Evolutionary conservation across 1,140 invertebrate genomes (phyloP).

Genomic region (Drosophila nigrodunni): DNA sequence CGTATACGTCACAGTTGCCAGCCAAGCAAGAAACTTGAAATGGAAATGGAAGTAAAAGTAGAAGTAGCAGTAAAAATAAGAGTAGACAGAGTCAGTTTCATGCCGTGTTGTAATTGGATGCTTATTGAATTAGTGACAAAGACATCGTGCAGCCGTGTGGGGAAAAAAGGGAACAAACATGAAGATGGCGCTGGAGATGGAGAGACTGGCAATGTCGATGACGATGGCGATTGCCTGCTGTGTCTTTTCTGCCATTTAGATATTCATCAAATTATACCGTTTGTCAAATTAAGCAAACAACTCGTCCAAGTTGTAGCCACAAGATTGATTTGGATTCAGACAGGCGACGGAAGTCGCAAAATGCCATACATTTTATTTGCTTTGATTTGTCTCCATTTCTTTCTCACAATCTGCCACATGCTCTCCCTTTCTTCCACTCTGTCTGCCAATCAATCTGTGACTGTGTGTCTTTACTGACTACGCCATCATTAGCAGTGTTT

Average conservation of each 20-base stretch:
- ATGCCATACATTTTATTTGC: slow-evolving; percentile 53
- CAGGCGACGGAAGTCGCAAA: slow-evolving; percentile 35
- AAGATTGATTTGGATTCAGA: slow-evolving; percentile 75
- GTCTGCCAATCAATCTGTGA: slow-evolving; percentile 26
- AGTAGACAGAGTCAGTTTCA: slow-evolving; percentile 24
- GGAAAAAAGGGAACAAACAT: not conserved
- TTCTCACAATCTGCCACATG: slow-evolving; percentile 18
- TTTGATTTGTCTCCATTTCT: slow-evolving; percentile 44
- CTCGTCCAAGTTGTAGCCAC: slow-evolving; percentile 42
- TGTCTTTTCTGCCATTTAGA: slow-evolving; percentile 69
- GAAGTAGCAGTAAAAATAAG: not conserved
- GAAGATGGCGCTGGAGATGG: not conserved
- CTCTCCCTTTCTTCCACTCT: not conserved
- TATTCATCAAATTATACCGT: slow-evolving; percentile 82
- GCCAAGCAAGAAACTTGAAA: not conserved
- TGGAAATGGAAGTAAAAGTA: not conserved
- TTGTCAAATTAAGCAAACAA: slow-evolving; percentile 83
- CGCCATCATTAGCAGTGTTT: slow-evolving; percentile 22
- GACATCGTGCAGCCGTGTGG: slow-evolving; percentile 22
- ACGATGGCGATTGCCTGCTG: slow-evolving; percentile 42
- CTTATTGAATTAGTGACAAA: slow-evolving; percentile 81
- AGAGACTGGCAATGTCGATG: slow-evolving; percentile 22
- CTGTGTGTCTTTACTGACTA: slow-evolving; percentile 58
- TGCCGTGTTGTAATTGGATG: slow-evolving; percentile 78
- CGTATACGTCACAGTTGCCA: slow-evolving; percentile 38